Evolutionary conservation across 1,140 invertebrate species (phyloP).

Genomic region (Carposina sasakii): DNA sequence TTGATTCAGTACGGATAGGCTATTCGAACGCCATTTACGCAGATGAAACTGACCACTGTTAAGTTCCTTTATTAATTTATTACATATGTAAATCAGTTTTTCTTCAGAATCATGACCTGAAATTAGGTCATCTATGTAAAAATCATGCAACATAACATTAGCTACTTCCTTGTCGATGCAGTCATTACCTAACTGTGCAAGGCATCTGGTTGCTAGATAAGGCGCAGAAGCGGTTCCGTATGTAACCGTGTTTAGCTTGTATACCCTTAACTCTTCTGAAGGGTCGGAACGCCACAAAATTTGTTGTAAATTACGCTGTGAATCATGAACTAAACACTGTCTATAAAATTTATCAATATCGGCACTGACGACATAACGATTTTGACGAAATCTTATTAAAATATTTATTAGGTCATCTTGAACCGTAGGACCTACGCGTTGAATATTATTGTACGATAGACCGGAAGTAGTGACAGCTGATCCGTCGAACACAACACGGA

Average conservation of each 20-base stretch:
- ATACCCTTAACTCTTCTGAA: neutral
- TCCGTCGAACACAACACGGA: conserved; percentile 30
- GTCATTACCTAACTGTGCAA: neutral
- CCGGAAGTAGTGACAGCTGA: conserved; percentile 27
- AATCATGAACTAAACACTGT: neutral
- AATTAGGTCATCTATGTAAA: conserved; percentile 5
- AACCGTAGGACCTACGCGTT: conserved; percentile 40
- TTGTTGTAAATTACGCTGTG: neutral
- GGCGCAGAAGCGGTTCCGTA: neutral
- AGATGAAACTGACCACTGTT: neutral
- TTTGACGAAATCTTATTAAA: neutral
- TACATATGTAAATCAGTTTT: neutral
- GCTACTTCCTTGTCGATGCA: neutral
- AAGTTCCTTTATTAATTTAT: neutral
- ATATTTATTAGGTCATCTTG: conserved; percentile 23
- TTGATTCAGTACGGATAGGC: neutral
- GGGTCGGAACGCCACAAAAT: neutral
- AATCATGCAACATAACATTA: neutral
- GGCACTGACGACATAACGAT: neutral
- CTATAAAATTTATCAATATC: neutral
- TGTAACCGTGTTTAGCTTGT: neutral
- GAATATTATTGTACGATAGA: conserved; percentile 37
- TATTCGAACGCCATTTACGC: conserved; percentile 5
- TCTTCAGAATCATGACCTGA: neutral
- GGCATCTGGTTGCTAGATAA: neutral